A percentile compares a stretch with the other conserved stretches of the same genome.
These are phyloP conservation scores for Chelon auratus DNA, from an alignment of 2,797 vertebrate species.

Conservation along the genomic window DNA sequence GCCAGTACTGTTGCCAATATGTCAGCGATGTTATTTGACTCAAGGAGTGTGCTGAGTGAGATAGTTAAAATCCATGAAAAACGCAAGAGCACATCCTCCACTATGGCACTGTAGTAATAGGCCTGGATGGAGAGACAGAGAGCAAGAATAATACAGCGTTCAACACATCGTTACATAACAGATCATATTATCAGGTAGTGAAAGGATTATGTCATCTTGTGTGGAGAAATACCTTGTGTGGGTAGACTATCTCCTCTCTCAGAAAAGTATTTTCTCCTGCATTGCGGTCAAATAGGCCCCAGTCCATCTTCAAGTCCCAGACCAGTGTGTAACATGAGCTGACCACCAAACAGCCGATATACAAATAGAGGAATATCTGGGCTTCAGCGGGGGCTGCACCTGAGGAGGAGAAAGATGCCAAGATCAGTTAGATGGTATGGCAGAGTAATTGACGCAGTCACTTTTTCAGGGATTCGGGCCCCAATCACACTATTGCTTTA, in stretches of 20 bases:
- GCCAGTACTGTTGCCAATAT: slow-evolving; percentile 93
- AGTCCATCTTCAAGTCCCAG: slow-evolving; percentile 99
- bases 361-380: slow-evolving; percentile 93
- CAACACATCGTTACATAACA: neutral
- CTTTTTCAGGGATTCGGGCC: no score
- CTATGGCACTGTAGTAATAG: slow-evolving; percentile 98
- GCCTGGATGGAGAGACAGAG: slow-evolving; percentile 80
- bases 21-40: slow-evolving; percentile 80
- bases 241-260: slow-evolving; percentile 98
- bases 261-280: slow-evolving; percentile 98
- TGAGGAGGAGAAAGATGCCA: slow-evolving; percentile 55
- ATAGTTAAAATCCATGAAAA: slow-evolving; percentile 96
- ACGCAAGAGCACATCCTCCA: slow-evolving; percentile 94
- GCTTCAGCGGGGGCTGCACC: slow-evolving; percentile 81
- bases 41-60: slow-evolving; percentile 83
- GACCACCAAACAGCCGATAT: slow-evolving; percentile 90
- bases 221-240: slow-evolving; percentile 90
- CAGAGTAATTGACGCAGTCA: no score
- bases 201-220: neutral
- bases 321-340: slow-evolving; percentile 97
- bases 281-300: slow-evolving; percentile 97
- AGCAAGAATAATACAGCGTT: neutral
- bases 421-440: neutral
- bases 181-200: neutral
- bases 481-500: no score